Evolutionary conservation across 1,140 invertebrate genomes (phyloP).

Genomic region (Pseudachorutes palmiensis): DNA sequence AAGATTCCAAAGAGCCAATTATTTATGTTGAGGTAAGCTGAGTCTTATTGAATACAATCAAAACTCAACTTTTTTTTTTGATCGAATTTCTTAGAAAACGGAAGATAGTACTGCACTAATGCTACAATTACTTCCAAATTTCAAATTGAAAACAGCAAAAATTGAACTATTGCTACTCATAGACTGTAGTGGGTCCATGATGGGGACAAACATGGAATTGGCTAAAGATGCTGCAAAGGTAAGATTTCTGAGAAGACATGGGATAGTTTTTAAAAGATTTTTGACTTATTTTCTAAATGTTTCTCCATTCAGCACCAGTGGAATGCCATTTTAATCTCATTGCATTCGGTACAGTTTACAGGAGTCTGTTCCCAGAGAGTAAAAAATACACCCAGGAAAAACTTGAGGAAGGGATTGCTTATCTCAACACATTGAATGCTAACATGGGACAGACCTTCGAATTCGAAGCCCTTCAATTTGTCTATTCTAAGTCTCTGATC

Average conservation of each 20-base stretch:
- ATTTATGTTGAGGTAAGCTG: no score
- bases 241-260: neutral
- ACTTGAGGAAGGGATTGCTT: constrained; percentile 25
- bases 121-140: constrained; percentile 38
- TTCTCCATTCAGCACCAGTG: constrained; percentile 36
- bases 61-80: no score
- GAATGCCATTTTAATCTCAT: constrained; percentile 38
- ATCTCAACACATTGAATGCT: constrained; percentile 36
- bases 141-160: constrained; percentile 37
- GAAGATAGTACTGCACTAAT: constrained; percentile 25
- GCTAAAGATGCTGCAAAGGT: constrained; percentile 41
- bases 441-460: constrained; percentile 44
- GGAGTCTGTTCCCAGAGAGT: constrained; percentile 34
- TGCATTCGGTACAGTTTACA: constrained; percentile 33
- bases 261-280: neutral
- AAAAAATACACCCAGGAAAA: constrained; percentile 32
- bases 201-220: constrained; percentile 38
- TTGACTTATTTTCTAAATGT: constrained; percentile 28
- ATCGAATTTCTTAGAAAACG: constrained; percentile 23
- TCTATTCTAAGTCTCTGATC: constrained; percentile 39
- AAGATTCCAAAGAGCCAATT: no score
- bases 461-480: constrained; percentile 40
- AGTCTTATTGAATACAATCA: no score
- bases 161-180: constrained; percentile 41
- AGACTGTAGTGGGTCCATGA: constrained; percentile 43